Percentiles rank a stretch among this genome's conserved stretches.
phyloP scores from a whole-genome alignment of 2,888 invertebrate genomes.

The Ceriagrion tenellum region DNA sequence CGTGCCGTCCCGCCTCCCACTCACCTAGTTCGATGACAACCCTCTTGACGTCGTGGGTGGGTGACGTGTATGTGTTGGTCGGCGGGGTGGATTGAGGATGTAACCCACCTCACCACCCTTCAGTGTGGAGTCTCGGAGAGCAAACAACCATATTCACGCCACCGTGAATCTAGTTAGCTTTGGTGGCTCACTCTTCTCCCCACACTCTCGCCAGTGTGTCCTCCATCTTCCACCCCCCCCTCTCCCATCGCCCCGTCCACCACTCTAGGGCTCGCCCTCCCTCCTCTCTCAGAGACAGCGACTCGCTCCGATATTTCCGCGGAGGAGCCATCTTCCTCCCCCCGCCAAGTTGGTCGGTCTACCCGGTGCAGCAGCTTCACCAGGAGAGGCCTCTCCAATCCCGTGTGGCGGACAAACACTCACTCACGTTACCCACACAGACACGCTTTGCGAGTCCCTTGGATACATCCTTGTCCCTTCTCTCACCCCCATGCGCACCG shows the following conservation, averaged over 20 bases:
- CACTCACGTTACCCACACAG: not conserved
- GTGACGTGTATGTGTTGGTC: not conserved
- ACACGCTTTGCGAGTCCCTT: not conserved
- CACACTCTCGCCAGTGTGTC: not conserved
- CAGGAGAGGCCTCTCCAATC: constrained; percentile 4
- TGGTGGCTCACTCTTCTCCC: not conserved
- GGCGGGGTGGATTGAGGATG: not conserved
- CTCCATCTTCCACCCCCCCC: not conserved
- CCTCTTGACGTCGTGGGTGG: not conserved
- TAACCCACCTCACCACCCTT: not conserved
- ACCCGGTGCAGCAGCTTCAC: not conserved
- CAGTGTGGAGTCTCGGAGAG: not conserved
- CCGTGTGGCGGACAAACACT: constrained; percentile 2
- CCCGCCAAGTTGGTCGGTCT: not conserved
- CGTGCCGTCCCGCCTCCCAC: not conserved
- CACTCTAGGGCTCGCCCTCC: not conserved
- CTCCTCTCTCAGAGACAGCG: not conserved
- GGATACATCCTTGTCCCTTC: not conserved
- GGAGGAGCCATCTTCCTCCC: not conserved
- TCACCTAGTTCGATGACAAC: not conserved
- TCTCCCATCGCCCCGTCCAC: too few relatives aligned
- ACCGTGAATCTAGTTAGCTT: constrained; percentile 8
- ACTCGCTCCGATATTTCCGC: not conserved
- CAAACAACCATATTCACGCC: constrained; percentile 31
- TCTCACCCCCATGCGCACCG: not conserved